These are phyloP conservation scores for Netelia fuscicornis DNA, from an alignment of 2,888 invertebrate species.

Conservation along the genomic window DNA sequence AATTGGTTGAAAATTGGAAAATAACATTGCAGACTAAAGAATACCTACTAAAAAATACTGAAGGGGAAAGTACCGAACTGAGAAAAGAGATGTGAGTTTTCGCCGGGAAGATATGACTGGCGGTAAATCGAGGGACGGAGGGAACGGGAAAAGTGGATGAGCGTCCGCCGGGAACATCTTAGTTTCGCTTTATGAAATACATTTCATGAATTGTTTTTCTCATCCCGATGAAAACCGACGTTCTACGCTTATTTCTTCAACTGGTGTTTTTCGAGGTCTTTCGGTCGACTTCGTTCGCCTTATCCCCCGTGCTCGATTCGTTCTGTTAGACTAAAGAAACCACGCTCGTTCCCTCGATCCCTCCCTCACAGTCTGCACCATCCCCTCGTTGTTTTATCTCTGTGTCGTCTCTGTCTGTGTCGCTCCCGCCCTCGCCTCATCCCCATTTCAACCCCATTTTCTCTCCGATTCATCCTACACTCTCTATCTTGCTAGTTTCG, in stretches of 20 bases:
- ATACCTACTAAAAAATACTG: background rate
- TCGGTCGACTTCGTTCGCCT: slow-evolving; percentile 10
- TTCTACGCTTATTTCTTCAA: slow-evolving; percentile 46
- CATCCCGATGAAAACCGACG: slow-evolving; percentile 45
- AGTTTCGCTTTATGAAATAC: slow-evolving; percentile 72
- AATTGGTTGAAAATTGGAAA: slow-evolving; percentile 13
- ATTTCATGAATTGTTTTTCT: slow-evolving; percentile 75
- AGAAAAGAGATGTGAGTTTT: slow-evolving; percentile 19
- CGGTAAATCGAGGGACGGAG: slow-evolving; percentile 16
- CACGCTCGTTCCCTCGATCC: slow-evolving; percentile 59
- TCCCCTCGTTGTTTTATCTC: slow-evolving; percentile 57
- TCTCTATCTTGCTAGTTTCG: slow-evolving; percentile 48
- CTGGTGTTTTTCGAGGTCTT: slow-evolving; percentile 34
- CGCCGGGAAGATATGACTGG: slow-evolving; percentile 25
- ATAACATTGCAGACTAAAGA: slow-evolving; percentile 22
- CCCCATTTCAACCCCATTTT: slow-evolving; percentile 32
- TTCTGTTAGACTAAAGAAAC: slow-evolving; percentile 33
- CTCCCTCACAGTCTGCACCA: slow-evolving; percentile 43
- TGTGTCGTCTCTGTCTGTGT: slow-evolving; percentile 54
- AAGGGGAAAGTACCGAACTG: background rate
- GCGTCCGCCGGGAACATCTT: slow-evolving; percentile 43
- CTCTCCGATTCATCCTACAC: slow-evolving; percentile 18
- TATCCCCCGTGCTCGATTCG: slow-evolving; percentile 34
- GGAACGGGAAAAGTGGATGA: slow-evolving; percentile 21
- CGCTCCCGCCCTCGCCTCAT: slow-evolving; percentile 26